A percentile compares a stretch with the other conserved stretches of the same genome.
Conservation (phyloP, 2,113 vertebrate genomes). For the Megaceryle torquata region DNA sequence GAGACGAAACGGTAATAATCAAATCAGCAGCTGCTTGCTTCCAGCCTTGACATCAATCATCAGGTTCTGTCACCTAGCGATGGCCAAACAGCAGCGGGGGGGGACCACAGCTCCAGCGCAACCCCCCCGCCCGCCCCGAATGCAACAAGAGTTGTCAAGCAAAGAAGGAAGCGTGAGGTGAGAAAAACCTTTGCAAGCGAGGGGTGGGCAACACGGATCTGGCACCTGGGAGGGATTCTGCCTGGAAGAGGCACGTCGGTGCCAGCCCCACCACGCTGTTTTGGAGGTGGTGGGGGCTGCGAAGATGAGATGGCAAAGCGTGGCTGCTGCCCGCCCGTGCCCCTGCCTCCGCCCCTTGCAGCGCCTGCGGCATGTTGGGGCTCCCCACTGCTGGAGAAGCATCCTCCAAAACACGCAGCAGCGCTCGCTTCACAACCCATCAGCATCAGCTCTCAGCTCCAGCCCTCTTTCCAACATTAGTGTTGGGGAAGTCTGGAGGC, state of each 20-base stretch:
- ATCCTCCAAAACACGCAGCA: not conserved
- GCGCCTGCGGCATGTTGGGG: rapidly evolving
- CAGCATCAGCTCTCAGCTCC: not conserved
- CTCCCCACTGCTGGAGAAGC: not conserved
- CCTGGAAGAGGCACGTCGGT: not conserved
- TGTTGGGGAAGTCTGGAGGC: not conserved
- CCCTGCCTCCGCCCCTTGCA: not conserved
- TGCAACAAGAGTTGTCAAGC: not conserved
- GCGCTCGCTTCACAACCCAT: not conserved
- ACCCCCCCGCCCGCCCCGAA: not conserved
- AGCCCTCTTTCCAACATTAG: rapidly evolving
- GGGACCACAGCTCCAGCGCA: not conserved
- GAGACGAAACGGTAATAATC: conserved; percentile 68
- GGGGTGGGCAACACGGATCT: rapidly evolving
- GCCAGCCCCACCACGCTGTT: rapidly evolving
- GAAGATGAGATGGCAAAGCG: not conserved
- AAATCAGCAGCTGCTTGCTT: conserved; percentile 73
- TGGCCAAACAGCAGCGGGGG: conserved; percentile 41
- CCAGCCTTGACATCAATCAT: conserved; percentile 55
- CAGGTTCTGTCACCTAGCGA: not conserved
- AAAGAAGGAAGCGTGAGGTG: rapidly evolving
- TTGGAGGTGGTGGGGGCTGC: not conserved
- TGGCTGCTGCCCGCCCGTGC: not conserved
- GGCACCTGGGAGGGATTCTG: not conserved
- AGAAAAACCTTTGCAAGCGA: not conserved